Base-by-base conservation (phyloP, 2,797 vertebrate genomes). In the Orestias chungarensis region DNA sequence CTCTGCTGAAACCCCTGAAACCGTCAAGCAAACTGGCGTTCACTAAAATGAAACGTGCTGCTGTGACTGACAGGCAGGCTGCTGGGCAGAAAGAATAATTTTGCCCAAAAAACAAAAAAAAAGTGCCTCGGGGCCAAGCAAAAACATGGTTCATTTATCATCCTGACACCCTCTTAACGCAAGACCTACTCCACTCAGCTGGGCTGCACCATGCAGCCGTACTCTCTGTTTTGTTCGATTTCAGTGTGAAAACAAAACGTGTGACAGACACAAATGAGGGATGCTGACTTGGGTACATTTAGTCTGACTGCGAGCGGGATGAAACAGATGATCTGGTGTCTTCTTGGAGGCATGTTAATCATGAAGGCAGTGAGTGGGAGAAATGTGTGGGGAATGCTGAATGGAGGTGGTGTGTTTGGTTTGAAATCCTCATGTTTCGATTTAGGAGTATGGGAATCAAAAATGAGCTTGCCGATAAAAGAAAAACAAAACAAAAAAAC, bases 81-180 rank as follows among this genome's bases (percentile, higher is more conserved):
- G 89, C 88, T 81, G 79, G 85, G 89, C 78, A 86, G 76, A 87
- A 84, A 79, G 77, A 79, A 67, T 54, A 75, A 64, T 86, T 90
- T 88, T 64, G 68, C 73, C 76, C 70, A 81, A 62, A 59, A 20
- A 52, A n/a, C n/a, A 15, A 15, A 15, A 15, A 15, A 59, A 62
- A 81, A 81, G 73, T 82, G 79, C 75, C 78, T 54, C 33, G 64
- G 79, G 84, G 79, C 81, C 85, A 70, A 83, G 82, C 76, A 61
- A 82, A 86, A 87, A 75, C 71, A 66, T 23, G 20, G 84, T 79
- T 88, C 89, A 89, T 94, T 92, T 88, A 82, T 94, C 93, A 92
- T 94, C 85, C 82, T 90, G 92, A 93, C 93, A 92, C 85, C 81
- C 81, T 85, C 76, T 79, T 92, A 91, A 93, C 86, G 86, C 88